These are phyloP conservation scores for Habrosyne pyritoides DNA, from an alignment of 2,888 invertebrate genomes.

Conservation along the genomic window DNA sequence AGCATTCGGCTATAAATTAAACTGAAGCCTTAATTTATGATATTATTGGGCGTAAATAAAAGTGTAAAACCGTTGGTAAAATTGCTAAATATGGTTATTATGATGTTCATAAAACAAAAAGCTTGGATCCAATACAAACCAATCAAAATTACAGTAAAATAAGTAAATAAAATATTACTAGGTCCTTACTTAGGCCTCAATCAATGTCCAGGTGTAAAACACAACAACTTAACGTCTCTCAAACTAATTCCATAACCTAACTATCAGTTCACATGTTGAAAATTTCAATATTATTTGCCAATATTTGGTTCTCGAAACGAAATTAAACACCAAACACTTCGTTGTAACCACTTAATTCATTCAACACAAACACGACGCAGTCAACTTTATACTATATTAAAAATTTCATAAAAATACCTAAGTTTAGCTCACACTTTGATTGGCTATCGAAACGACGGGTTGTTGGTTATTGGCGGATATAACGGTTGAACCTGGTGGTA, in stretches of 20 bases:
- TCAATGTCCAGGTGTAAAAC: no score
- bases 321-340: neutral
- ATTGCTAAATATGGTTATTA: neutral
- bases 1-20: neutral
- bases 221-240: no score
- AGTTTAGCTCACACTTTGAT: slow-evolving; percentile 68
- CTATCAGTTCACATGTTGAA: no score
- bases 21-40: neutral
- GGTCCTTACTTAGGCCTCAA: neutral
- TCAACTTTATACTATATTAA: neutral
- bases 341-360: no score
- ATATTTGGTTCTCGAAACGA: no score
- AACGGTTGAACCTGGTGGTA: slow-evolving; percentile 72
- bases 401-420: neutral
- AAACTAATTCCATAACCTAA: no score
- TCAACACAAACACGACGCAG: neutral
- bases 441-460: slow-evolving; percentile 71
- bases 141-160: neutral
- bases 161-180: neutral
- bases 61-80: neutral
- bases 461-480: slow-evolving; percentile 72
- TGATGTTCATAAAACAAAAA: neutral
- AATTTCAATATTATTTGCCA: no score
- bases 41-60: neutral
- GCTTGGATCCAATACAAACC: neutral